Evolutionary conservation across 2,888 invertebrate species (phyloP), one percentile per base, ranked within the genome.

Genomic region (Dynastes grantii): DNA sequence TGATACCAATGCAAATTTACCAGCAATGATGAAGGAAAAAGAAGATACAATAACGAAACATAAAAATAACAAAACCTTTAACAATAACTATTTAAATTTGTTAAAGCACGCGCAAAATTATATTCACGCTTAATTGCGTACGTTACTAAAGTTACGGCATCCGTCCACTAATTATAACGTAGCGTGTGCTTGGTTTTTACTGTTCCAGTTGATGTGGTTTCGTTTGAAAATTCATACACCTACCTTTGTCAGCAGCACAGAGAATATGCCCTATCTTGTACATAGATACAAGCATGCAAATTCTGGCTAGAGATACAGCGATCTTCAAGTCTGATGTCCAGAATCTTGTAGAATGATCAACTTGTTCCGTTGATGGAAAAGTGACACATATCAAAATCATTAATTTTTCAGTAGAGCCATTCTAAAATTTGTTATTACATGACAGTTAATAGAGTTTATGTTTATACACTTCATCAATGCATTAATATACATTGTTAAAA

Each of bases 181-280:
- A 58, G 29, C 73, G 45, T 49, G 45, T 45, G 68, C 45, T 61
- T 63, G 40, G n/a, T 75, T 75, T 75, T 75, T 75, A 37, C 63
- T 49, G 73, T 75, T 75, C 63, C 73, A 75, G 61, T 75, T 45
- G 73, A 75, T 11, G 45, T 63, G n/a, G 73, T 75, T 75, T 75
- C 73, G 22, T 40, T 75, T 49, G 58, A 49, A 75, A 75, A 75
- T 68, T 68, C 29, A 29, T 61, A 75, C 68, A 55, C 73, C 73
- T 29, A 75, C 73, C 16, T 75, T 63, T 75, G 61, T 63, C 49
- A 45, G 49, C 40, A 8, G 16, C n/a, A 61, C 55, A 16, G 55
- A 9, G 55, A 58, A 58, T 58, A 8, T 58, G 22, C 22, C 11
- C 11, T 45, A 45, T 58, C 55, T 58, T 58, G 22, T 58, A 53